Conservation (phyloP, 2,797 vertebrate genomes). For the Sebastes cheni region DNA sequence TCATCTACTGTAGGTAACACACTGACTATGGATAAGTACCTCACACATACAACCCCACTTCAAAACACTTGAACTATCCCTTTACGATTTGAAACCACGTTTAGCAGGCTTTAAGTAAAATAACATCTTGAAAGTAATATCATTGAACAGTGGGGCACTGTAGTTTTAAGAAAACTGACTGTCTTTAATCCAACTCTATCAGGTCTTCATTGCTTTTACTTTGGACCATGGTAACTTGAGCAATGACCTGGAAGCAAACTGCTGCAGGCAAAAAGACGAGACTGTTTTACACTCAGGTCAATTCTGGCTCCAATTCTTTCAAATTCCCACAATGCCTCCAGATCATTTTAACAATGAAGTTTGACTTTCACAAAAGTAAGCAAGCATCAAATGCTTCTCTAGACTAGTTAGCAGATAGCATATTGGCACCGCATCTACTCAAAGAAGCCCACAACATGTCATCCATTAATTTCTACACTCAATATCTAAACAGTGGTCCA, state of each 20-base stretch:
- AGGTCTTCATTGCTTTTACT: neutral
- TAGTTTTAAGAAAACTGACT: neutral
- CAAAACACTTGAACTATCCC: no score
- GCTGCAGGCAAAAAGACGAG: neutral
- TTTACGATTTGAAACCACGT: neutral
- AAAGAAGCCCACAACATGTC: neutral
- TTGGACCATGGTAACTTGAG: neutral
- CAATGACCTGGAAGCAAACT: neutral
- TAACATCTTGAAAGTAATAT: neutral
- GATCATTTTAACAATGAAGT: neutral
- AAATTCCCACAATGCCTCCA: neutral
- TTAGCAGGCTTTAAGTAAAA: neutral
- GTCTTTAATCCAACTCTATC: neutral
- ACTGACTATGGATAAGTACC: no score
- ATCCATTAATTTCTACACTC: neutral
- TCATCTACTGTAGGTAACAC: neutral
- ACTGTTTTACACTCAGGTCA: neutral
- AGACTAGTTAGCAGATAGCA: neutral
- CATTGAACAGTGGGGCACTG: neutral
- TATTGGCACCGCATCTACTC: neutral
- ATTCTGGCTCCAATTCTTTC: neutral
- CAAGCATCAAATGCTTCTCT: neutral
- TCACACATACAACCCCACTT: no score
- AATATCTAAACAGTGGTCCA: neutral
- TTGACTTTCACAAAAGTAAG: neutral